phyloP scores from a whole-genome alignment of 64 coral and sea anemone genomes.

The Stylophora pistillata region DNA sequence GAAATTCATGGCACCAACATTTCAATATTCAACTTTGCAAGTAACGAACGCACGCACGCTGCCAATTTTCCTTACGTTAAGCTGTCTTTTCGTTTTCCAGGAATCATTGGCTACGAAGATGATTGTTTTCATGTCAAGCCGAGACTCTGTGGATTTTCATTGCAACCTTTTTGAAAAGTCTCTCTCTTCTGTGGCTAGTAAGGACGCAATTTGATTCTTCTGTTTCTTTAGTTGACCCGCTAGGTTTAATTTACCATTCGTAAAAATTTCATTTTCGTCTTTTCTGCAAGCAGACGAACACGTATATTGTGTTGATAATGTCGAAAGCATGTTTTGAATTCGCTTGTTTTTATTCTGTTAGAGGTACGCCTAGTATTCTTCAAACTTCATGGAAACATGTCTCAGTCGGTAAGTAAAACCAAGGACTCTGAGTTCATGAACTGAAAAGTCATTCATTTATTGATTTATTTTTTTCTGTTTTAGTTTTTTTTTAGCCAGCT shows the following conservation, averaged over 20 bases:
- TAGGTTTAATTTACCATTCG: not conserved
- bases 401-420: slow-evolving; percentile 70
- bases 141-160: slow-evolving; percentile 98
- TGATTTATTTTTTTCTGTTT: too few relatives aligned
- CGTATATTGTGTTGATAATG: not conserved
- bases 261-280: too few relatives aligned
- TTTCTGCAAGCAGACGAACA: too few relatives aligned
- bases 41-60: not conserved
- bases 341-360: not conserved
- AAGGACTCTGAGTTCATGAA: not conserved
- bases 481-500: too few relatives aligned
- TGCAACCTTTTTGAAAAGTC: slow-evolving; percentile 54
- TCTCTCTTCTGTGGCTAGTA: slow-evolving; percentile 39
- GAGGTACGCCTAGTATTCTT: slow-evolving; percentile 57
- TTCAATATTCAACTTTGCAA: too few relatives aligned
- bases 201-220: not conserved
- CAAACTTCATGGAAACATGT: slow-evolving; percentile 94
- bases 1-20: too few relatives aligned
- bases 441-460: not conserved
- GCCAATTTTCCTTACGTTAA: not conserved
- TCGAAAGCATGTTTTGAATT: not conserved
- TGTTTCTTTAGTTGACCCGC: not conserved
- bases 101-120: slow-evolving; percentile 53
- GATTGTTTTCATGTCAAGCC: slow-evolving; percentile 92
- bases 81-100: not conserved